A percentile compares a stretch with the other conserved stretches of the same genome.
These are phyloP conservation scores for Bombus pascuorum DNA, from an alignment of 1,140 invertebrate species.

Conservation along the genomic window DNA sequence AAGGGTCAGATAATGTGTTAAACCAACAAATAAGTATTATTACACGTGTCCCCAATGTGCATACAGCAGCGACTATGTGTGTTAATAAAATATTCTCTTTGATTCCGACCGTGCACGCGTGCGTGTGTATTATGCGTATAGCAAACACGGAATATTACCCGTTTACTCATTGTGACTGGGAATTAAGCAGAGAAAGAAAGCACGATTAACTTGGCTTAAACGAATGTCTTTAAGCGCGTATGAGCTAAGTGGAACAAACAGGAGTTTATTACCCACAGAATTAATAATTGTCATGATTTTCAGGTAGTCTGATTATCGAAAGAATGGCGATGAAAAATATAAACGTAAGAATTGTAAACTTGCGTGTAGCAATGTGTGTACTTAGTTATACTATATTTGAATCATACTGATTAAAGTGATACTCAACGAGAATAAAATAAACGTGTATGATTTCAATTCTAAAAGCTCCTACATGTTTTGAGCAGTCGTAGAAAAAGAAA, in stretches of 20 bases:
- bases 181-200: not conserved
- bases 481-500: too few species aligned
- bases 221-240: not conserved
- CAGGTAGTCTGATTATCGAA: too few species aligned
- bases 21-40: slow-evolving; percentile 38
- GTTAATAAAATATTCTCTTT: slow-evolving; percentile 75
- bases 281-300: too few species aligned
- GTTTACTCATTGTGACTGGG: slow-evolving; percentile 16
- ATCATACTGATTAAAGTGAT: too few species aligned
- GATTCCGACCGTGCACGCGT: slow-evolving; percentile 46
- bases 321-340: too few species aligned
- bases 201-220: slow-evolving; percentile 3
- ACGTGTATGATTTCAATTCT: too few species aligned
- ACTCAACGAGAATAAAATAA: too few species aligned
- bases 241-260: not conserved
- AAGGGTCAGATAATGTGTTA: slow-evolving; percentile 29
- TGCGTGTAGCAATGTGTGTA: too few species aligned
- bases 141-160: slow-evolving; percentile 12
- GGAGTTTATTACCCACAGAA: not conserved
- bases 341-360: too few species aligned
- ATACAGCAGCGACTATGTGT: not conserved
- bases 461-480: too few species aligned
- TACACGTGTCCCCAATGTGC: not conserved
- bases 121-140: not conserved
- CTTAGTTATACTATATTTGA: too few species aligned